Percentiles rank a stretch among this genome's conserved stretches.
Conservation (phyloP, 2,797 vertebrate genomes). For the Sebastes matsubarae region DNA sequence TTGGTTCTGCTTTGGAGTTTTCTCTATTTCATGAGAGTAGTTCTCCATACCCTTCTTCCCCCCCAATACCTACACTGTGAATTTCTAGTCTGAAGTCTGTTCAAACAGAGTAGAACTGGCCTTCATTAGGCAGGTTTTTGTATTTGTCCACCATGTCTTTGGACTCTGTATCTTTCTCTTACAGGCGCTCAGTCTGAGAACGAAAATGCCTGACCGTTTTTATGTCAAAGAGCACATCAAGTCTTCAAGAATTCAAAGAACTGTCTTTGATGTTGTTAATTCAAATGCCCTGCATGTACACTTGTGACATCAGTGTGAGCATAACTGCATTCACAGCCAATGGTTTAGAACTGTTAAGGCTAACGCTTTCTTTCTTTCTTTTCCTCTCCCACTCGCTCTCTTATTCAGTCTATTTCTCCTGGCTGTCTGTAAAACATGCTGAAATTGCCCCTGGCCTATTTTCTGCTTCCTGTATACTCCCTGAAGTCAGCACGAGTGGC, state of each 20-base stretch:
- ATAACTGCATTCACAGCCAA: not conserved
- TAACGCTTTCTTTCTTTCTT: not conserved
- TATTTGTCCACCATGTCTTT: not conserved
- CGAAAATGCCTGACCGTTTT: not conserved
- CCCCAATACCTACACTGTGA: not conserved
- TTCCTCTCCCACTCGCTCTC: not conserved
- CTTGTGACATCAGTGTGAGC: not conserved
- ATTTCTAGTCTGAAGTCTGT: not conserved
- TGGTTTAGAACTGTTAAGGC: not conserved
- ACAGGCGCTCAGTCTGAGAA: not conserved
- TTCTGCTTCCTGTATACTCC: constrained; percentile 36
- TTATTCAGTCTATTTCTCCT: constrained; percentile 16
- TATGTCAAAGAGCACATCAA: constrained; percentile 3
- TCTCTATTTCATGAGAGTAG: not conserved
- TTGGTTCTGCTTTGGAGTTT: not conserved
- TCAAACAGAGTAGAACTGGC: not conserved
- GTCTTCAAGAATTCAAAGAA: constrained; percentile 1
- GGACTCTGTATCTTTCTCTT: not conserved
- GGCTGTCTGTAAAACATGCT: constrained; percentile 33
- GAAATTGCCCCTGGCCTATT: constrained; percentile 48
- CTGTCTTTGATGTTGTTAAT: not conserved
- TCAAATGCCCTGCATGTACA: not conserved
- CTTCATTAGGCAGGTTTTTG: not conserved
- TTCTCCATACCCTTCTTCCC: not conserved
- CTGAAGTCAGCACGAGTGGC: constrained; percentile 34